These are phyloP conservation scores for Sminthurides aquaticus DNA, from an alignment of 2,888 invertebrate genomes.

Conservation along the genomic window DNA sequence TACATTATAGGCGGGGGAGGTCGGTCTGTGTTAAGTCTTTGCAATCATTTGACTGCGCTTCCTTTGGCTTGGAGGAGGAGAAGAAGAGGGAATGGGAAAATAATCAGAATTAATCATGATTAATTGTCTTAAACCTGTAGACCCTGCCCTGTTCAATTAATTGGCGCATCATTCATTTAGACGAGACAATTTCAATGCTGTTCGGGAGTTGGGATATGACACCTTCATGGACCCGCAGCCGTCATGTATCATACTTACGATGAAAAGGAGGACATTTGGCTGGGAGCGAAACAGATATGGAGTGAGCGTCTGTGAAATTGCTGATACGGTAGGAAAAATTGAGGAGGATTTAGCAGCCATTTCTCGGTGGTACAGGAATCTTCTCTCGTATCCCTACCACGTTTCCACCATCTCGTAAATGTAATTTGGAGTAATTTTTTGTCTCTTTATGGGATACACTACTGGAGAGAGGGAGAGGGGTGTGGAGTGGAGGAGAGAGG, in stretches of 20 bases:
- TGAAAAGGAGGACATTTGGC: background rate
- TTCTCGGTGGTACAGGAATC: too few relatives aligned
- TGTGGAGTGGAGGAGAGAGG: too few relatives aligned
- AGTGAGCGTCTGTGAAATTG: conserved; percentile 5
- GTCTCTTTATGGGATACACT: background rate
- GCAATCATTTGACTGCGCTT: background rate
- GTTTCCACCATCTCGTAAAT: background rate
- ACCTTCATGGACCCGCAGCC: conserved; percentile 22
- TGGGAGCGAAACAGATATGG: background rate
- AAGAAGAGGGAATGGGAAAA: background rate
- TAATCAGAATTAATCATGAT: conserved; percentile 15
- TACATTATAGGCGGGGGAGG: too few relatives aligned
- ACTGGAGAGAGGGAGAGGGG: too few relatives aligned
- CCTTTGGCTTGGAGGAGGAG: too few relatives aligned
- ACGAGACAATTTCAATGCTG: conserved; percentile 19
- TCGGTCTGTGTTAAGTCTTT: too few relatives aligned
- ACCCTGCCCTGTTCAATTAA: conserved; percentile 14
- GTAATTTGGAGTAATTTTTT: background rate
- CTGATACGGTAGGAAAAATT: background rate
- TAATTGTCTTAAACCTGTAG: conserved; percentile 14
- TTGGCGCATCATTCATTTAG: conserved; percentile 18
- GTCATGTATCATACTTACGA: conserved; percentile 24
- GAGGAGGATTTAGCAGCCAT: background rate
- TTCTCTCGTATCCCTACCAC: background rate
- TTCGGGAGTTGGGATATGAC: conserved; percentile 23